Evolutionary conservation across 2,113 vertebrate species (phyloP).

Genomic region (Numenius arquata): DNA sequence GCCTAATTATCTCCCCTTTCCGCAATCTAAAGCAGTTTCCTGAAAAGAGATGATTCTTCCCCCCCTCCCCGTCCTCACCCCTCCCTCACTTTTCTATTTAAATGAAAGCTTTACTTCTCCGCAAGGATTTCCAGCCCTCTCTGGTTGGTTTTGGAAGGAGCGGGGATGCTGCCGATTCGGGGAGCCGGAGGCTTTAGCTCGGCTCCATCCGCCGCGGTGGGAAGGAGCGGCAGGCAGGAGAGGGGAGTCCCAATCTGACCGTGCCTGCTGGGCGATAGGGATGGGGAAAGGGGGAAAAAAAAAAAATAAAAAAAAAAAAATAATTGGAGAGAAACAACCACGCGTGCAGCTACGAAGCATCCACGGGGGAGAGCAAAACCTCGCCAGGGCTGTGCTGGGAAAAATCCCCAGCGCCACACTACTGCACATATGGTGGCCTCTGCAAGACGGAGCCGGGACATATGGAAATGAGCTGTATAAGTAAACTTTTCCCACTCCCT

Average conservation of each 20-base stretch:
- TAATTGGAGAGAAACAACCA: not conserved
- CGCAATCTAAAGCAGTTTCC: not conserved
- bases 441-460: not conserved
- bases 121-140: not conserved
- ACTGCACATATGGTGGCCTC: constrained; percentile 12
- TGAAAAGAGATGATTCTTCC: not conserved
- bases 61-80: fast-evolving
- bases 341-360: not conserved
- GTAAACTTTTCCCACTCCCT: constrained; percentile 8
- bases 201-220: fast-evolving
- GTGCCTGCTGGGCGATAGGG: not conserved
- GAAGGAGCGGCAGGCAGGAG: not conserved
- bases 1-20: constrained; percentile 29
- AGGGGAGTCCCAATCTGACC: fast-evolving
- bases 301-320: not conserved
- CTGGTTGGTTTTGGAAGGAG: not conserved
- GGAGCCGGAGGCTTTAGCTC: not conserved
- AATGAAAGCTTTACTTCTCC: not conserved
- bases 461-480: constrained; percentile 15
- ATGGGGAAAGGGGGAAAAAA: not conserved
- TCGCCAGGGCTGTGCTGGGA: not conserved
- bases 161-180: not conserved
- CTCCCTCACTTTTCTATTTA: not conserved
- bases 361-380: not conserved
- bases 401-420: not conserved